Base-by-base conservation (phyloP, 1,140 invertebrate genomes). In the Bombus confusus region DNA sequence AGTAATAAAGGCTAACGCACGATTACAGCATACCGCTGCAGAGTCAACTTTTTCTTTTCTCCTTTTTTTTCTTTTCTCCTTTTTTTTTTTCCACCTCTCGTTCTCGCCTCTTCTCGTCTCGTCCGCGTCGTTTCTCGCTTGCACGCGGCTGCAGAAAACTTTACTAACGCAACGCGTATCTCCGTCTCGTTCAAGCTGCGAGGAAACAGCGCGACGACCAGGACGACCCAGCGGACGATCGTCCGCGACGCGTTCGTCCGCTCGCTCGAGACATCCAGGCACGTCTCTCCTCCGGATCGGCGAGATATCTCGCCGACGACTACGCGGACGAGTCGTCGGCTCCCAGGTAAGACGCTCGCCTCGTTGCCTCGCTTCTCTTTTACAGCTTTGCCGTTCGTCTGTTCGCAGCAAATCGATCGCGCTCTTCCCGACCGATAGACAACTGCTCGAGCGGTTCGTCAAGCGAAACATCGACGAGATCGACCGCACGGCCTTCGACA, bases 381-480 rank as follows among this genome's bases (percentile, higher is more conserved):
- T 12, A 34, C 18, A n/a, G 66, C 0, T 59, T 37, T 34, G 13
- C 0, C 18, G 47, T 52, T 52, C 47, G 18, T 52, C 8, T 72
- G 83, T 73, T 80, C 41, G 28, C 83, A 80, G 69, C 77, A 52
- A 47, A 4, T 28, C 47, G 25, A 5, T 34, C 43, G 47, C 12
- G 10, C 25, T 34, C 0, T 3, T 8, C 0, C 31, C 39, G 2
- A 8, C 28, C 47, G 95, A 96, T 86, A 87, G 93, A 34, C 43
- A 77, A 22, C 90, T 92, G 47, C 92, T 93, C 77, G 39, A 92
- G 34, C 80, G 86, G 37, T 94, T 95, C 80, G 93, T 90, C 47
- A 96, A 96, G 92, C 94, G 96, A 89, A 95, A 96, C 83, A 96
- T 97, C 47, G 95, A 96, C 86, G 96, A 97, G 88, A 96, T 96